Evolutionary conservation across 2,113 vertebrate genomes (phyloP).

Genomic region (Rattus rattus): DNA sequence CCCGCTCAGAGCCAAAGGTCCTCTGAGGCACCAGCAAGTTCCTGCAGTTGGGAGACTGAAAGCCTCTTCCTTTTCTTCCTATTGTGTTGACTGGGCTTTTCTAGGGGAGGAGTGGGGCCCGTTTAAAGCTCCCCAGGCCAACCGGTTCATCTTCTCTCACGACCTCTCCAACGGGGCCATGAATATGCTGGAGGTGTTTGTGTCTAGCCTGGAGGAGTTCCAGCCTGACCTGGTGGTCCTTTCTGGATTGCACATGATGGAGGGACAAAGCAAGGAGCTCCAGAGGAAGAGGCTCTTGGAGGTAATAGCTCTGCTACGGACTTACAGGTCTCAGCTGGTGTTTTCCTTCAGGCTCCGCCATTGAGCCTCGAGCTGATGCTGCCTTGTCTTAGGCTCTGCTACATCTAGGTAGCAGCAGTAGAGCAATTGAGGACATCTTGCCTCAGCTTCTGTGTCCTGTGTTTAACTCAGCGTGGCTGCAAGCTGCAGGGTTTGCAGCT

Average conservation of each 20-base stretch:
- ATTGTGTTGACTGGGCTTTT: constrained; percentile 71
- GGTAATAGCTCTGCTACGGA: constrained; percentile 82
- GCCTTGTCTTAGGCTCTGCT: neutral
- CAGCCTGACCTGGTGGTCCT: constrained; percentile 96
- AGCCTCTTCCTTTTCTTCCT: constrained; percentile 67
- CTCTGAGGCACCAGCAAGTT: neutral
- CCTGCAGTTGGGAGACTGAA: constrained; percentile 40
- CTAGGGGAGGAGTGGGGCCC: constrained; percentile 94
- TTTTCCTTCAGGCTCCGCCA: constrained; percentile 19
- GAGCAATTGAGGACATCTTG: neutral
- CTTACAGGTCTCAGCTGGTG: neutral
- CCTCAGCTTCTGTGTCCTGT: neutral
- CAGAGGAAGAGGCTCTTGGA: constrained; percentile 92
- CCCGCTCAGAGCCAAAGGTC: constrained; percentile 19
- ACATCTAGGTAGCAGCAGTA: neutral
- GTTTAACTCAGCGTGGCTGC: constrained; percentile 7
- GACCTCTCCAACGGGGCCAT: constrained; percentile 96
- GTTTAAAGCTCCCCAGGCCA: constrained; percentile 92
- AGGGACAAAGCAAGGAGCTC: constrained; percentile 92
- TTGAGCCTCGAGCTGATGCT: neutral
- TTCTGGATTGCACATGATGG: constrained; percentile 99
- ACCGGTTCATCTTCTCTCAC: constrained; percentile 99
- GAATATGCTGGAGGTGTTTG: constrained; percentile 94
- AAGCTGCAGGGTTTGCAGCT: neutral
- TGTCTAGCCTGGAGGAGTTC: constrained; percentile 96